Base-by-base conservation (phyloP, 2,888 invertebrate species). In the Philaethria dido region DNA sequence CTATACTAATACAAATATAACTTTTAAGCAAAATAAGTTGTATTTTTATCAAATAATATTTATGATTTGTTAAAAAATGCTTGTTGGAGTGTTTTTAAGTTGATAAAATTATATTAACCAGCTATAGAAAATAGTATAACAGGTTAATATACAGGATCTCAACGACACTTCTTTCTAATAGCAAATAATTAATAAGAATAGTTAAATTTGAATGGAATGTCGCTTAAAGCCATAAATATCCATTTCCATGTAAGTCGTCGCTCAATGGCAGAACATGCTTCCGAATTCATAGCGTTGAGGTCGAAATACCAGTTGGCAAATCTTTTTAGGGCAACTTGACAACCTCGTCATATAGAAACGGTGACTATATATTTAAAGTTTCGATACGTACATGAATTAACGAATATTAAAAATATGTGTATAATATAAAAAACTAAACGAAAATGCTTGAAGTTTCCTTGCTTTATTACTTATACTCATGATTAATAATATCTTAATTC, bases 221-320 rank as follows among this genome's bases (percentile, higher is more conserved):
- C 14, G 13, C 47, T 59, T 62, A 61, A 59, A 44, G n/a, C 54
- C 69, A 69, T 66, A 67, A 69, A 67, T 25, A 66, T 45, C 63
- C 44, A 52, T 47, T 16, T 50, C 66, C 64, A 69, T 70, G 69
- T 57, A 64, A 70, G 71, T 66, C 57, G 52, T 66, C 50, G 42
- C 57, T 70, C 69, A 72, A 72, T 73, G 72, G 70, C 71, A 66
- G 59, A 48, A 62, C 62, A 47, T 44, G 71, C 69, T 74, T 74
- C 74, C 73, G 74, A 75, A 74, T 73, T 72, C 73, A 73, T 63
- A 63, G 48, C 67, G 61, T 67, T 68, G 62, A 72, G 72, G 70
- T 66, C 68, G 61, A 60, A 60, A 60, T 44, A 60, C 60, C 57
- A 57, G 57, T 59, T 66, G 68, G 70, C 70, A 69, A 64, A 72